A percentile compares a stretch with the other conserved stretches of the same genome.
These are phyloP conservation scores for Lingula anatina DNA, from an alignment of 2,888 invertebrate genomes.

Conservation along the genomic window DNA sequence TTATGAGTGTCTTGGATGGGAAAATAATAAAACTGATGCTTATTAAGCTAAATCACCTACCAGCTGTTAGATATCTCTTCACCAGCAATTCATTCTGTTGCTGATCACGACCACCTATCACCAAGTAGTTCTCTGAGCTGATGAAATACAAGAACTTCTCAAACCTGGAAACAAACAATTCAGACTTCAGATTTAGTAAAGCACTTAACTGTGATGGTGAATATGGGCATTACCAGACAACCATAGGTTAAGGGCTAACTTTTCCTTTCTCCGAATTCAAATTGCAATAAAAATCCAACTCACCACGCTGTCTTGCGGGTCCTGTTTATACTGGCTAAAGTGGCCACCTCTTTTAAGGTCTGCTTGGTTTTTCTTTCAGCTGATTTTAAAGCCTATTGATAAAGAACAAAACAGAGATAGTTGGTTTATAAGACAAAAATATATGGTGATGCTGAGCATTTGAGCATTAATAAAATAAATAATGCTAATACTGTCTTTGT, in stretches of 20 bases:
- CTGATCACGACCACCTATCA: slow-evolving; percentile 93
- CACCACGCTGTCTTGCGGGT: slow-evolving; percentile 89
- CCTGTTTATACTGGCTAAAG: slow-evolving; percentile 87
- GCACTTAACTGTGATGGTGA: too few relatives aligned
- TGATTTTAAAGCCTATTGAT: slow-evolving; percentile 74
- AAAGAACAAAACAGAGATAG: slow-evolving; percentile 4
- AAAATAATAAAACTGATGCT: too few relatives aligned
- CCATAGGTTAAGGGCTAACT: background rate
- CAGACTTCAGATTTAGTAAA: background rate
- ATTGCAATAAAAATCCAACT: slow-evolving; percentile 3
- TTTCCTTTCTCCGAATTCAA: too few relatives aligned
- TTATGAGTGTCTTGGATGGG: too few relatives aligned
- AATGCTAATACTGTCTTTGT: background rate
- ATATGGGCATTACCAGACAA: background rate
- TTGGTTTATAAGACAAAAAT: background rate
- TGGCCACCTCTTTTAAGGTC: slow-evolving; percentile 85
- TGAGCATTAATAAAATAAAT: too few relatives aligned
- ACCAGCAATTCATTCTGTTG: slow-evolving; percentile 98
- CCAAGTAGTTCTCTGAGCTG: slow-evolving; percentile 80
- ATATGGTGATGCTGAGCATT: background rate
- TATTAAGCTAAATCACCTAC: too few relatives aligned
- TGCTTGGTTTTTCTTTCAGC: slow-evolving; percentile 93
- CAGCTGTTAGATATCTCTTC: slow-evolving; percentile 74
- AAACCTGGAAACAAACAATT: slow-evolving; percentile 58
- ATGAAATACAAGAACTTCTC: slow-evolving; percentile 99